Base-by-base conservation (phyloP, 2,888 invertebrate genomes). In the Athetis lepigone region DNA sequence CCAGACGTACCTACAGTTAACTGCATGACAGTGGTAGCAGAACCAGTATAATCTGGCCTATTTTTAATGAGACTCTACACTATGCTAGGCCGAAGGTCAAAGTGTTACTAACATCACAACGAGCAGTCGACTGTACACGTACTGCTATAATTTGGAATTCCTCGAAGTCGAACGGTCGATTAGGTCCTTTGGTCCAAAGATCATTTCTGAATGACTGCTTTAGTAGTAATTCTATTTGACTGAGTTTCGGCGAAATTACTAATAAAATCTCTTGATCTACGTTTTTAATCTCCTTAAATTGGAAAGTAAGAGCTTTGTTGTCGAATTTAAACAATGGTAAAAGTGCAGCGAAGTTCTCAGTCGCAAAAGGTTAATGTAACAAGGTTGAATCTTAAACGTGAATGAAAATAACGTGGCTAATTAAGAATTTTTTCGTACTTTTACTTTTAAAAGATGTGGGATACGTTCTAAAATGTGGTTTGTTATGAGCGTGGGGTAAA, bases 281-380 rank as follows among this genome's bases (percentile, higher is more conserved):
- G 64, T 71, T 63, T 56, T 47, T 62, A 27, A 51, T 75, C 29
- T 55, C 29, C 25, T 60, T 49, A 71, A 71, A 71, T 71, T 40
- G 13, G 73, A 72, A 72, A 77, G 73, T 57, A 42, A 45, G 18
- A 54, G 37, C 42, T 45, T 55, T 57, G 33, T 57, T 60, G 11
- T 49, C 18, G 16, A 58, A 57, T 1, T n/a, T 19, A 59, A 13
- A 76, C 79, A 76, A 70, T 67, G 63, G 79, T 60, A 79, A 76
- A 74, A 75, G 69, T 64, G 50, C 42, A 63, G 21, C 5, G 25
- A 37, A 57, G 37, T 75, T 75, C 75, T 29, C 75, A 43, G n/a
- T 13, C 18, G 23, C 47, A 8, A 64, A 56, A 70, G 49, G 58
- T 67, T 47, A 72, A 33, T 51, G 37, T 47, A 51, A 27, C 54